Percentiles rank a stretch among this genome's conserved stretches.
phyloP scores from a whole-genome alignment of 2,888 invertebrate genomes.

The Notodonta ziczac region DNA sequence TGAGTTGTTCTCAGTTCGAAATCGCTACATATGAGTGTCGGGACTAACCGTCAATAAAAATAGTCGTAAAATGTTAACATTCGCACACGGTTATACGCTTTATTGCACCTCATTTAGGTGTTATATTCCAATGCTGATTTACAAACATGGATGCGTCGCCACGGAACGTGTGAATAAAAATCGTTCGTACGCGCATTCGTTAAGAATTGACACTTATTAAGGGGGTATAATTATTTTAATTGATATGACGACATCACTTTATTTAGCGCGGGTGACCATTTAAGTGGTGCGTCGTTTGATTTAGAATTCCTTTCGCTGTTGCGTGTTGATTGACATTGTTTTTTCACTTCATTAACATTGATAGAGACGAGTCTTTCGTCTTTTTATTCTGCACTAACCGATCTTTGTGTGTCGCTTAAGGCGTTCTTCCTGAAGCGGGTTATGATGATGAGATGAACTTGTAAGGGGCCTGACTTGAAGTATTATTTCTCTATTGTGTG shows the following conservation, averaged over 20 bases:
- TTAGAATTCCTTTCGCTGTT: slow-evolving; percentile 66
- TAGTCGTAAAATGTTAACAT: slow-evolving; percentile 70
- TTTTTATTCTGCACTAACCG: background rate
- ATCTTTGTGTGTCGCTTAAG: slow-evolving; percentile 1
- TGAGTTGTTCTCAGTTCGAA: slow-evolving; percentile 67
- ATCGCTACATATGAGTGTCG: slow-evolving; percentile 75
- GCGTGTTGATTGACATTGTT: slow-evolving; percentile 44
- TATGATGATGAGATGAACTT: background rate
- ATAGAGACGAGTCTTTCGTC: slow-evolving; percentile 19
- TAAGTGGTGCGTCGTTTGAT: slow-evolving; percentile 70
- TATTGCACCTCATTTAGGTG: slow-evolving; percentile 16
- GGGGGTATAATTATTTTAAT: slow-evolving; percentile 83
- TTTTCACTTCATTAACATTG: slow-evolving; percentile 44
- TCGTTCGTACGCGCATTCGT: slow-evolving; percentile 84
- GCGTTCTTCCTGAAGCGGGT: background rate
- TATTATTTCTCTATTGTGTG: background rate
- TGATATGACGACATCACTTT: slow-evolving; percentile 82
- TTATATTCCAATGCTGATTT: slow-evolving; percentile 11
- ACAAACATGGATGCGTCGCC: slow-evolving; percentile 53
- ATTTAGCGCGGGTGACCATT: slow-evolving; percentile 70
- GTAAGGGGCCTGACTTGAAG: background rate
- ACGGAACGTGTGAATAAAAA: slow-evolving; percentile 82
- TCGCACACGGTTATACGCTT: slow-evolving; percentile 47
- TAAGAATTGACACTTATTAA: slow-evolving; percentile 85
- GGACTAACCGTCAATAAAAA: slow-evolving; percentile 83